These are phyloP conservation scores for Chloromyia formosa DNA, from an alignment of 2,888 invertebrate species.

Conservation along the genomic window DNA sequence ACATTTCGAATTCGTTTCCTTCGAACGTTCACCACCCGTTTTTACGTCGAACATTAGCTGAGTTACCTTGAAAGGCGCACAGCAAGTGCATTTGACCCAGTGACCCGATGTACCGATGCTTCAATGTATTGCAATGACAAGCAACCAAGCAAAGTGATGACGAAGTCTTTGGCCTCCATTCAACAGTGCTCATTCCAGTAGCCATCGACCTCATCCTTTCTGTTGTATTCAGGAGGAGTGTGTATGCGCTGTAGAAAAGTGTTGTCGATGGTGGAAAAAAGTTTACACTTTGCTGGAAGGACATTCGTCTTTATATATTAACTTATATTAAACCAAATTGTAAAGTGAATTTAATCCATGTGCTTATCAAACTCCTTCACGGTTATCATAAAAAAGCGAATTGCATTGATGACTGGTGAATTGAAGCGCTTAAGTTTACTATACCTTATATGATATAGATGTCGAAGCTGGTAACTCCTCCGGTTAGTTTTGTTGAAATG, in stretches of 20 bases:
- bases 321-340: no score
- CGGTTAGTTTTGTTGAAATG: background rate
- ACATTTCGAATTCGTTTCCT: background rate
- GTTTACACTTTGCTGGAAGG: no score
- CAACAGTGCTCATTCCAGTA: background rate
- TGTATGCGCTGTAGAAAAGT: background rate
- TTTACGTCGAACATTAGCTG: background rate
- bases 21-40: background rate
- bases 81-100: constrained; percentile 36
- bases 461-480: background rate
- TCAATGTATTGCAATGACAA: background rate
- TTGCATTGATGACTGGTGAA: no score
- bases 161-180: constrained; percentile 38
- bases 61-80: constrained; percentile 13
- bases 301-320: no score
- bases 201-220: constrained; percentile 15
- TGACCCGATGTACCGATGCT: constrained; percentile 15
- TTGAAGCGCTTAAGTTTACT: no score
- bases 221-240: background rate
- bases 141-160: constrained; percentile 25
- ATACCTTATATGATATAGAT: no score
- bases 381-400: no score
- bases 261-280: background rate
- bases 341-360: no score
- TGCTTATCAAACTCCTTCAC: no score